A percentile compares a stretch with the other conserved stretches of the same genome.
Evolutionary conservation across 2,797 vertebrate species (phyloP).

Genomic region (Basileuterus tristriatus): DNA sequence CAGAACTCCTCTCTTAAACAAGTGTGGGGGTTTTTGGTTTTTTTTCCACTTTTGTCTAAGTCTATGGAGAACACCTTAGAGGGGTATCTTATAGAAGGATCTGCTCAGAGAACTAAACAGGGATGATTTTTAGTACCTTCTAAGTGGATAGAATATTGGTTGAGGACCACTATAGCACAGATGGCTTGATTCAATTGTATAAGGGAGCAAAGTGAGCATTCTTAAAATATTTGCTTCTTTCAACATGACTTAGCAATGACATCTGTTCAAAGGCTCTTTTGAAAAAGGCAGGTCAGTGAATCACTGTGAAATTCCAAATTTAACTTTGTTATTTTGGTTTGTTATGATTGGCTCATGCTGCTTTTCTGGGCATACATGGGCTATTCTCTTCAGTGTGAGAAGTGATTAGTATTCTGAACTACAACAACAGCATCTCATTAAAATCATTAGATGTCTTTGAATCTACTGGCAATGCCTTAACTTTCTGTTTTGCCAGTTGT

Average conservation of each 20-base stretch:
- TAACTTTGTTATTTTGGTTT: slow-evolving; percentile 5
- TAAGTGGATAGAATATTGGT: background rate
- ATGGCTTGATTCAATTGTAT: slow-evolving; percentile 23
- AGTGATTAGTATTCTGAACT: slow-evolving; percentile 9
- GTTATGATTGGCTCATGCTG: background rate
- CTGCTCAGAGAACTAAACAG: background rate
- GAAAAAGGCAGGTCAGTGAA: slow-evolving; percentile 45
- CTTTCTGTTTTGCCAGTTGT: background rate
- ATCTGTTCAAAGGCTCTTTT: slow-evolving; percentile 7
- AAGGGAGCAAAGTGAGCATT: slow-evolving; percentile 37
- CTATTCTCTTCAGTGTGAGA: slow-evolving; percentile 3
- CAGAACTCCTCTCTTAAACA: background rate
- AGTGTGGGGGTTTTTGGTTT: background rate
- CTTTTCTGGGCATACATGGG: slow-evolving; percentile 10
- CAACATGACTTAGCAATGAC: background rate
- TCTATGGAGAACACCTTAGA: background rate
- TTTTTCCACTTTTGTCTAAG: background rate
- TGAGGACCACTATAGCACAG: background rate
- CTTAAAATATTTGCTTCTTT: slow-evolving; percentile 34
- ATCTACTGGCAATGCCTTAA: background rate
- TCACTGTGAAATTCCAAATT: slow-evolving; percentile 27
- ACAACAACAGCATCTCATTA: slow-evolving; percentile 1
- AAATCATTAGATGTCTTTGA: slow-evolving; percentile 3
- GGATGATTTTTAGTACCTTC: background rate
- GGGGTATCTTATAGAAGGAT: too few relatives aligned